A percentile compares a stretch with the other conserved stretches of the same genome.
Evolutionary conservation across 2,113 vertebrate genomes (phyloP).

Genomic region (Daubentonia madagascariensis): DNA sequence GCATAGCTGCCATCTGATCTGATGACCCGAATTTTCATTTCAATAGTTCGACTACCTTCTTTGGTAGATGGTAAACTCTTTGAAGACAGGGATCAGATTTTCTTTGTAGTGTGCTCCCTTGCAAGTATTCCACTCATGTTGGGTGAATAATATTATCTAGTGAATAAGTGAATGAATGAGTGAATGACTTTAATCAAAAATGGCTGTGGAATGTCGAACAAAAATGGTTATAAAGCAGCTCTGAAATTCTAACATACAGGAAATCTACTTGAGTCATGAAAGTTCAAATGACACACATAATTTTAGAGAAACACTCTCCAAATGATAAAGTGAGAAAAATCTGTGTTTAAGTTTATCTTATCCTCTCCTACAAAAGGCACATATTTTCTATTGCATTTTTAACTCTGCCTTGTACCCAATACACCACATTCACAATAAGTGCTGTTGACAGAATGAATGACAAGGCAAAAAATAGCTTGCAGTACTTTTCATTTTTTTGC

Average conservation of each 20-base stretch:
- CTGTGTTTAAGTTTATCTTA: background rate
- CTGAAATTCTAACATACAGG: conserved; percentile 7
- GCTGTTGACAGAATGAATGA: conserved; percentile 56
- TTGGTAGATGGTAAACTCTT: background rate
- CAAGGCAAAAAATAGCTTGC: conserved; percentile 71
- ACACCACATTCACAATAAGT: conserved; percentile 26
- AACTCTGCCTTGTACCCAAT: background rate
- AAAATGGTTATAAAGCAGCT: background rate
- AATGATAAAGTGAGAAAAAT: conserved; percentile 6
- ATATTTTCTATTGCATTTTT: background rate
- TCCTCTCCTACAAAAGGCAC: background rate
- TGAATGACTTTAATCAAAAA: background rate
- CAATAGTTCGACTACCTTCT: background rate
- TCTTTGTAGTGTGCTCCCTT: background rate
- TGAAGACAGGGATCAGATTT: background rate
- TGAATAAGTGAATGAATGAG: background rate
- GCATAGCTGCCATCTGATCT: background rate
- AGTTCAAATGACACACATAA: background rate
- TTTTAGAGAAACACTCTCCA: background rate
- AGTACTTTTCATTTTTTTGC: conserved; percentile 62
- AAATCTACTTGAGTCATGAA: background rate
- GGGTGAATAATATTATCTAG: background rate
- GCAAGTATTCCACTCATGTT: background rate
- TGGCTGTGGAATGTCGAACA: background rate
- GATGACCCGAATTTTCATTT: background rate